Base-by-base conservation (phyloP, 2,888 invertebrate species). In the Molanna angustata region DNA sequence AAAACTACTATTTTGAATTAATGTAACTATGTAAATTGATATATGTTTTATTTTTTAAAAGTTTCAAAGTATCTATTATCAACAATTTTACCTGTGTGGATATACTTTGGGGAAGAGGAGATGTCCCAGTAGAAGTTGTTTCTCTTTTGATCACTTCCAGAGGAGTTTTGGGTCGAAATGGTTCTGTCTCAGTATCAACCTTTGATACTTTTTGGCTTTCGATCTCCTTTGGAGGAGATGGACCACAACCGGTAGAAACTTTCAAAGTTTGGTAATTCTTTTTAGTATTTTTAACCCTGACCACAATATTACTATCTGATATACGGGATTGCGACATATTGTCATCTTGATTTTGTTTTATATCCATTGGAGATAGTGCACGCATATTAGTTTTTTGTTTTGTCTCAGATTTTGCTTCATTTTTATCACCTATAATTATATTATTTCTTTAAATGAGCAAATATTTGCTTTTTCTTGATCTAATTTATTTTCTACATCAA, bases 61-160 rank as follows among this genome's bases (percentile, higher is more conserved):
- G 27, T 6, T 27, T 27, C 11, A 11, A 27, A 27, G 6, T 27
- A 11, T 11, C 11, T n/a, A n/a, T n/a, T n/a, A n/a, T n/a, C n/a
- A n/a, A n/a, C n/a, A n/a, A n/a, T n/a, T 64, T 64, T 69, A 87
- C 89, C 82, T 93, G 92, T 18, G 92, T 93, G 19, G 91, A 89
- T 64, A 89, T 90, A 66, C 77, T 89, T 69, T 92, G 92, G 2
- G 92, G 91, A 22, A 90, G 89, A 37, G 92, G 91, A 22, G 90
- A 91, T 22, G 91, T 91, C 54, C 88, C 90, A 43, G 85, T 88
- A 52, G 87, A 88, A 37, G 74, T 71, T 21, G 71, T 59, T 50
- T 49, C 52, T 32, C 50, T 59, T 49, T 47, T 57, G 17, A 42
- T 31, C 16, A 31, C 17, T 42, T 55, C 48, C n/a, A 19, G 17